Evolutionary conservation across 1,140 invertebrate species (phyloP), one percentile per base, ranked within the genome.

Genomic region (Micrasema minimum): DNA sequence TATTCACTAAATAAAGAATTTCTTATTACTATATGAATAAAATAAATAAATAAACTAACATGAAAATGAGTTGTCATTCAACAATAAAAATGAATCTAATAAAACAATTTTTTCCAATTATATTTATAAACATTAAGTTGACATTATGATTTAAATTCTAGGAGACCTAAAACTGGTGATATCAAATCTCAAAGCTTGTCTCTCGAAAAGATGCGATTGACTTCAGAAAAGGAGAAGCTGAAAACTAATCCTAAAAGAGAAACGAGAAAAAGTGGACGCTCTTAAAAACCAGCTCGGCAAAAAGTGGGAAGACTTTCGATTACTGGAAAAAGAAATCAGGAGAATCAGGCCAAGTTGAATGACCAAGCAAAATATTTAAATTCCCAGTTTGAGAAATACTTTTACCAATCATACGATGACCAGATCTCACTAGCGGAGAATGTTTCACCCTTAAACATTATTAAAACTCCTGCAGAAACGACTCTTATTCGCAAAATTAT

Each of bases 101-200:
- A n/a, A n/a, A n/a, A n/a, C n/a, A n/a, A n/a, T n/a, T n/a, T n/a
- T n/a, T n/a, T n/a, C n/a, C n/a, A n/a, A n/a, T n/a, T n/a, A n/a
- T n/a, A n/a, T n/a, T n/a, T n/a, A n/a, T n/a, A n/a, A n/a, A n/a
- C n/a, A n/a, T n/a, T n/a, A n/a, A n/a, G 7, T 31, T 31, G 7
- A 31, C 26, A 31, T 31, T 31, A 4, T 51, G 12, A 10, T 51
- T 12, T 45, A 45, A 22, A n/a, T 62, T 62, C 2, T 51, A 85
- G 83, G 83, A 78, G 83, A 74, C 82, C 83, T 41, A 78, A 80
- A 68, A 72, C 80, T 50, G 79, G 76, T 71, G 79, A 83, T 78
- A 79, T 84, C 5, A 77, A 79, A 75, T 75, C 77, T 48, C 81
- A 83, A 50, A 69, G 80, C 41, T 80, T 76, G 78, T 80, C 80